These are phyloP conservation scores for Moxostoma hubbsi DNA, from an alignment of 2,797 vertebrate species.

Conservation along the genomic window DNA sequence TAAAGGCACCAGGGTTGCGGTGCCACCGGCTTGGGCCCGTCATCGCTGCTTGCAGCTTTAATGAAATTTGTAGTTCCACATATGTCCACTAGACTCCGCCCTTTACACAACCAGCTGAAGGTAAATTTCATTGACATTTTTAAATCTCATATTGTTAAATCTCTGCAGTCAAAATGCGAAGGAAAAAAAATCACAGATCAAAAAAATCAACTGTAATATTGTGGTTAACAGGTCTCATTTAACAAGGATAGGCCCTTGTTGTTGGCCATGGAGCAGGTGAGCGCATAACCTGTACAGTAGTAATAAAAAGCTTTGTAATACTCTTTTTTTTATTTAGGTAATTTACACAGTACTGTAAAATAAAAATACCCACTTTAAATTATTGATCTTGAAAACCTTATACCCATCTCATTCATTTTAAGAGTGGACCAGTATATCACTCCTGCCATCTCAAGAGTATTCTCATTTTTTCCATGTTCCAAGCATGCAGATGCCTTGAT, in stretches of 20 bases:
- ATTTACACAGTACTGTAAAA: slow-evolving; percentile 76
- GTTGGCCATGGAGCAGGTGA: not conserved
- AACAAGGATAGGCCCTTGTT: not conserved
- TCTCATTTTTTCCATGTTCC: slow-evolving; percentile 23
- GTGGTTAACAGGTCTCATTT: too few relatives aligned
- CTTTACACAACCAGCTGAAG: not conserved
- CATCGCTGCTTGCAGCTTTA: too few relatives aligned
- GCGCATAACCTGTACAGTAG: not conserved
- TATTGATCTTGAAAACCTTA: slow-evolving; percentile 56
- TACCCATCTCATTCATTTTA: slow-evolving; percentile 48
- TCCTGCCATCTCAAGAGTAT: not conserved
- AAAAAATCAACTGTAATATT: not conserved
- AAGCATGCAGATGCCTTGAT: not conserved
- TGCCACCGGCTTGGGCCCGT: too few relatives aligned
- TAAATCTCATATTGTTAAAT: too few relatives aligned
- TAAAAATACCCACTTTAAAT: slow-evolving; percentile 55
- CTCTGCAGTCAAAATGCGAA: too few relatives aligned
- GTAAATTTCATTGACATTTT: not conserved
- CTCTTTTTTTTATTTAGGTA: slow-evolving; percentile 77
- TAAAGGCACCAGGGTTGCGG: too few relatives aligned
- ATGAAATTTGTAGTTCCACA: not conserved
- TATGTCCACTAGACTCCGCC: not conserved
- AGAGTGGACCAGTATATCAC: slow-evolving; percentile 8
- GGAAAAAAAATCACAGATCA: too few relatives aligned
- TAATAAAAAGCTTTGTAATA: slow-evolving; percentile 27